Evolutionary conservation across 23 tunicate genomes (phyloP), one percentile per base, ranked within the genome.

Genomic region (Halocynthia roretzi): DNA sequence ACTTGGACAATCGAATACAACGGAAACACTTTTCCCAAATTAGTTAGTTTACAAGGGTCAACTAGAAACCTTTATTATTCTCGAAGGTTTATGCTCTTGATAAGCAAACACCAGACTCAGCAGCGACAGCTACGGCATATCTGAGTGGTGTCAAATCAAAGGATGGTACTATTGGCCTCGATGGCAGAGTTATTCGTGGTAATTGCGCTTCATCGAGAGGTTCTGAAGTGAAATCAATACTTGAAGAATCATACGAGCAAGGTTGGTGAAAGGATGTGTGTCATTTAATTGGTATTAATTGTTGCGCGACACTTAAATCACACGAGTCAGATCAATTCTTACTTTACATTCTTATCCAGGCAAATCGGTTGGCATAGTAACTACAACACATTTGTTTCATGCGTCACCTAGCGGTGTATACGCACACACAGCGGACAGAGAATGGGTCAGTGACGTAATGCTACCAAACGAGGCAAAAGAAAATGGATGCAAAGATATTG

Each of bases 381-480:
- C 93, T 2, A 87, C 87, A 6, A 68, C 93, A 63, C 67, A 68
- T 17, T 62, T 87, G 52, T 71, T 68, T 61, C 93, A 87, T 68
- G 93, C 93, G 7, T 52, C 93, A 8, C 93, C 93, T 15, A 70
- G 71, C 0, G 93, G 87, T 8, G n/a, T 77, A 10, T 87, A 76
- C 55, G 93, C 80, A 6, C 84, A 84, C 63, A 20, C 72, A 20
- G 79, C 84, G 11, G 48, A 84, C 49, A 70, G 89, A 51, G 62
- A 20, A 18, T 84, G 89, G 89, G 71, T 71, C 53, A 11, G 64
- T 18, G 85, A 84, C 57, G 56, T 55, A 8, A 54, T 55, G 48
- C 54, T 83, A 15, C n/a, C 82, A 49, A 61, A 83, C 0, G 82
- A 83, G 50, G 87, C 82, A 10, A 68, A 51, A 8, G 61, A 55